phyloP scores from a whole-genome alignment of 2,888 invertebrate species.

The Agelastica alni region DNA sequence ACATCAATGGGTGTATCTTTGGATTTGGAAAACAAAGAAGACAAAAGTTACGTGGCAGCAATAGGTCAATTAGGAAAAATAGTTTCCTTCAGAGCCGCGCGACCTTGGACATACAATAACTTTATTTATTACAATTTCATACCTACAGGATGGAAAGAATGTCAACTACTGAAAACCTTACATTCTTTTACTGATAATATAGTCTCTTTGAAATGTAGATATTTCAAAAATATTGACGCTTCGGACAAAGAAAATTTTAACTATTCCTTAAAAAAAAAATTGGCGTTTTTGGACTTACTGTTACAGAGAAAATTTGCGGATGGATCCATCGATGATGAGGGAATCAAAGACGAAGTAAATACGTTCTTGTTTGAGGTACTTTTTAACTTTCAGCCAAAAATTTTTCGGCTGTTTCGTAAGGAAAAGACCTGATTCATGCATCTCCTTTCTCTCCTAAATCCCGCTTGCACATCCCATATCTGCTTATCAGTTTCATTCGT shows the following conservation, averaged over 20 bases:
- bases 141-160: conserved; percentile 31
- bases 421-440: too few relatives aligned
- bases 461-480: too few relatives aligned
- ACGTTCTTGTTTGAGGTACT: conserved; percentile 61
- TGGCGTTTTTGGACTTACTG: conserved; percentile 44
- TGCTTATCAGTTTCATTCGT: too few relatives aligned
- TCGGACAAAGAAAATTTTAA: conserved; percentile 45
- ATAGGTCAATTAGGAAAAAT: conserved; percentile 38
- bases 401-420: too few relatives aligned
- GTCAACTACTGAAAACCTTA: conserved; percentile 32
- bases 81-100: conserved; percentile 31
- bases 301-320: conserved; percentile 39
- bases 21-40: conserved; percentile 31
- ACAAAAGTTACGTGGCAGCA: conserved; percentile 36
- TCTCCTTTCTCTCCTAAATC: too few relatives aligned
- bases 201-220: conserved; percentile 31
- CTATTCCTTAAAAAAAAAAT: conserved; percentile 53
- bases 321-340: conserved; percentile 46
- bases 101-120: conserved; percentile 41
- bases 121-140: conserved; percentile 30
- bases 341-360: conserved; percentile 66
- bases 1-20: conserved; percentile 43
- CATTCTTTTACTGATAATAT: conserved; percentile 43
- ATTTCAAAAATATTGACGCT: conserved; percentile 34
- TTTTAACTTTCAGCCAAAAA: too few relatives aligned